Percentiles rank a stretch among this genome's conserved stretches.
Conservation (phyloP, 2,888 invertebrate species). For the Nemotelus pantherinus region DNA sequence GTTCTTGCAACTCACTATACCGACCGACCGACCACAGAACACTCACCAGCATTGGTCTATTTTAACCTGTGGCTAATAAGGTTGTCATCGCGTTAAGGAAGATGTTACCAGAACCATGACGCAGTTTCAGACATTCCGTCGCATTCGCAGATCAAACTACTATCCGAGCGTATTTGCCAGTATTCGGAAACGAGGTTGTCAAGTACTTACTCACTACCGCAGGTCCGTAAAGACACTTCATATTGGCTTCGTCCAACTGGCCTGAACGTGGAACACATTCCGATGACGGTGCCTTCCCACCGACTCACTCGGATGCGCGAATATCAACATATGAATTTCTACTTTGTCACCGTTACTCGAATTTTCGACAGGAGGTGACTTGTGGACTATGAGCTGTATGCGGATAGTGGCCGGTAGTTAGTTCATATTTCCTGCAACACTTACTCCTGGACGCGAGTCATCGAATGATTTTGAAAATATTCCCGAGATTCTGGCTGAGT, state of each 20-base stretch:
- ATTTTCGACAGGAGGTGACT: slow-evolving; percentile 1
- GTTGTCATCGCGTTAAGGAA: slow-evolving; percentile 45
- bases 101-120: slow-evolving; percentile 35
- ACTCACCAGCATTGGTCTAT: slow-evolving; percentile 44
- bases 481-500: not conserved
- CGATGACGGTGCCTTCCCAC: not conserved
- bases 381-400: not conserved
- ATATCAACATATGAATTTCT: slow-evolving; percentile 36
- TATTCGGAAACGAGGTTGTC: not conserved
- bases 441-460: slow-evolving; percentile 5
- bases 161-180: slow-evolving; percentile 24
- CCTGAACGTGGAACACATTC: slow-evolving; percentile 3
- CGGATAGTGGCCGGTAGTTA: slow-evolving; percentile 3
- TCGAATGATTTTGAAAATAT: not conserved
- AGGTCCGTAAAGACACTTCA: not conserved
- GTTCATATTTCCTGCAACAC: slow-evolving; percentile 15
- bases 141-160: not conserved
- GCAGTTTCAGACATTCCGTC: slow-evolving; percentile 26
- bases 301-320: not conserved
- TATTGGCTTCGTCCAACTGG: not conserved
- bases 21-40: slow-evolving; percentile 6
- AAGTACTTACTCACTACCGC: not conserved
- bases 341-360: slow-evolving; percentile 40
- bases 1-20: slow-evolving; percentile 16
- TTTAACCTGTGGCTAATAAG: slow-evolving; percentile 47